Percentiles rank a stretch among this genome's conserved stretches.
These are phyloP conservation scores for Campoplex nolae DNA, from an alignment of 2,888 invertebrate species.

Conservation along the genomic window DNA sequence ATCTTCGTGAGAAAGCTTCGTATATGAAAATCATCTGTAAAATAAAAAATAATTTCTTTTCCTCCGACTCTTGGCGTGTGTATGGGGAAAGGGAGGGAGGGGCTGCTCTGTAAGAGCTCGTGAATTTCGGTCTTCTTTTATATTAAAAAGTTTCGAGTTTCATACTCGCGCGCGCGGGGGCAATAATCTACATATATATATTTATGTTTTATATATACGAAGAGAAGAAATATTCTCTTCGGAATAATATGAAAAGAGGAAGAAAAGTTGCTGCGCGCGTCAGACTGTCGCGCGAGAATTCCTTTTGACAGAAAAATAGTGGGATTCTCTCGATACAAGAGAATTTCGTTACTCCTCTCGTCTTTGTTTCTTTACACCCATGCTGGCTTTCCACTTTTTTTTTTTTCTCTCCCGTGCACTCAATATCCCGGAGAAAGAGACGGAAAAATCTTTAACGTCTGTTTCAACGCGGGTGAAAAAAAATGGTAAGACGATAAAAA, in stretches of 20 bases:
- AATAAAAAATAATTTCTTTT: slow-evolving; percentile 40
- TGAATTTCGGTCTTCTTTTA: slow-evolving; percentile 57
- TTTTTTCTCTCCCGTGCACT: slow-evolving; percentile 5
- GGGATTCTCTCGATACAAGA: not conserved
- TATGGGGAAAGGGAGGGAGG: not conserved
- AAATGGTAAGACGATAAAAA: not conserved
- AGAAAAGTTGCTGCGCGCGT: not conserved
- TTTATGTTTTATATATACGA: not conserved
- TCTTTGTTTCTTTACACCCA: not conserved
- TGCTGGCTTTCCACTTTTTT: slow-evolving; percentile 14
- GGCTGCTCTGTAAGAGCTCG: slow-evolving; percentile 4
- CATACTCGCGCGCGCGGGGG: not conserved
- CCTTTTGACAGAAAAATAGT: slow-evolving; percentile 9
- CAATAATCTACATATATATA: not conserved
- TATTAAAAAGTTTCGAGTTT: slow-evolving; percentile 61
- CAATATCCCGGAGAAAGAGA: slow-evolving; percentile 22
- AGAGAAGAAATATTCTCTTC: not conserved
- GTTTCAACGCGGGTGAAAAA: slow-evolving; percentile 14
- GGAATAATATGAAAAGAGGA: slow-evolving; percentile 5
- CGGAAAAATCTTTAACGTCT: slow-evolving; percentile 30
- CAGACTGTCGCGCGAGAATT: not conserved
- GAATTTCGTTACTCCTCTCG: not conserved
- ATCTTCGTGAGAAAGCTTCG: slow-evolving; percentile 12
- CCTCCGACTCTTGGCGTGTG: not conserved
- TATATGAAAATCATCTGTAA: slow-evolving; percentile 38